These are phyloP conservation scores for Cladopsammia gracilis DNA, from an alignment of 64 coral and sea anemone species.

Conservation along the genomic window DNA sequence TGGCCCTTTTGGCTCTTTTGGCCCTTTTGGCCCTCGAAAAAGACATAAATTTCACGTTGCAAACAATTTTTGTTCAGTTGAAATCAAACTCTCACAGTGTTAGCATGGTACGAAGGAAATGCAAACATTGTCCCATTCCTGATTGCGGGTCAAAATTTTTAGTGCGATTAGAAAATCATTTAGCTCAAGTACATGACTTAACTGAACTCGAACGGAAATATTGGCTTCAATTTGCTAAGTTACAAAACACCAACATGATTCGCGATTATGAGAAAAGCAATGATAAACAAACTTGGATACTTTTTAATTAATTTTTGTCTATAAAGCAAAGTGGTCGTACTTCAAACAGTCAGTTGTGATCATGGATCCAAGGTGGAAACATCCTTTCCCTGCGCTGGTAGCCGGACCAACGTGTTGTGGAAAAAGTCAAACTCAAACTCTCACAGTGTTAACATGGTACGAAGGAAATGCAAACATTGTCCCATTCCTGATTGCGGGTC, in stretches of 20 bases:
- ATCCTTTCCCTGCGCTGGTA: slow-evolving; percentile 48
- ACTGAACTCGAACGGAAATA: slow-evolving; percentile 22
- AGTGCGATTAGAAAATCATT: slow-evolving; percentile 2
- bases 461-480: no score
- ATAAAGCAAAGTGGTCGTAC: background rate
- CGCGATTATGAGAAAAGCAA: no score
- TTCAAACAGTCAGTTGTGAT: slow-evolving; percentile 40
- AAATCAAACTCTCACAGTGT: background rate
- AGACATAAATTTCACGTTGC: background rate
- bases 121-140: background rate
- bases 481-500: no score
- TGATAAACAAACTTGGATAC: no score
- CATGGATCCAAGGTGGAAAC: slow-evolving; percentile 75
- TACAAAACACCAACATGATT: slow-evolving; percentile 12
- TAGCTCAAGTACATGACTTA: slow-evolving; percentile 43
- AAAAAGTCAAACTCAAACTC: no score
- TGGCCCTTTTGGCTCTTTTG: no score
- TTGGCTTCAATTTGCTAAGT: slow-evolving; percentile 18
- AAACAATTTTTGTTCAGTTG: background rate
- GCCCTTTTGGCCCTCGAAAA: no score
- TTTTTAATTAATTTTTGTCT: no score
- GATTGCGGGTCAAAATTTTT: background rate
- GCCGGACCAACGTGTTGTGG: slow-evolving; percentile 55
- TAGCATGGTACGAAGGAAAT: background rate
- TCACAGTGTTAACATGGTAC: no score